Evolutionary conservation across 2,797 vertebrate species (phyloP), one percentile per base, ranked within the genome.

Genomic region (Gallinago stenura): DNA sequence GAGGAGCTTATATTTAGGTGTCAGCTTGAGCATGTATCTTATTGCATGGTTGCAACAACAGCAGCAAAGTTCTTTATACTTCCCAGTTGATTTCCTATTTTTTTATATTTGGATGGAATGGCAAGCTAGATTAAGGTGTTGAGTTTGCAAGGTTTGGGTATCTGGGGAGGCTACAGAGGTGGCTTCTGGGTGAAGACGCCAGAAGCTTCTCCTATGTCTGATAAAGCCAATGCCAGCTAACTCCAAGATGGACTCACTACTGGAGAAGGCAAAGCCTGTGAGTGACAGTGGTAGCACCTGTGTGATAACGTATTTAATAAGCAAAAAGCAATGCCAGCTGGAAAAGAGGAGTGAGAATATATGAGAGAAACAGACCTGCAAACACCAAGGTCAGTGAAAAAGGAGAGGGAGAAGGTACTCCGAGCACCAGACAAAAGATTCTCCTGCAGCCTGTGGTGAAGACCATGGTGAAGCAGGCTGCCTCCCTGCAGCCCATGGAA

Each of bases 191-290:
- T 70, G n/a, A 83, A 72, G 20, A 2, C 24, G 18, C 10, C 15
- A 43, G 57, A 71, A 83, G 10, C 8, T 48, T 76, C 9, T 5
- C 12, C 4, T 0, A 4, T 61, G 25, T 68, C 33, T 0, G 0
- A 61, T 3, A 46, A 6, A 65, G 25, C 6, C 30, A 61, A 12
- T 19, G 6, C 8, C 76, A 72, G 30, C 4, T 0, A 0, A 4
- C 35, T 94, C 25, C 33, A 70, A 33, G 43, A 28, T 0, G 4
- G 58, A 61, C 6, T 13, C 0, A 0, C 5, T 1, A 2, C 26
- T 83, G 50, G 12, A 45, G 14, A 51, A 57, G 18, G 31, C 6
- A 4, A 1, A 87, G 10, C n/a, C 35, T 11, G 33, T 35, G 30
- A 35, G 4, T 0, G 4, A 66, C 1, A 3, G 11, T 41, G 18